Evolutionary conservation across 2,113 vertebrate genomes (phyloP).

Genomic region (Myxocyprinus asiaticus): DNA sequence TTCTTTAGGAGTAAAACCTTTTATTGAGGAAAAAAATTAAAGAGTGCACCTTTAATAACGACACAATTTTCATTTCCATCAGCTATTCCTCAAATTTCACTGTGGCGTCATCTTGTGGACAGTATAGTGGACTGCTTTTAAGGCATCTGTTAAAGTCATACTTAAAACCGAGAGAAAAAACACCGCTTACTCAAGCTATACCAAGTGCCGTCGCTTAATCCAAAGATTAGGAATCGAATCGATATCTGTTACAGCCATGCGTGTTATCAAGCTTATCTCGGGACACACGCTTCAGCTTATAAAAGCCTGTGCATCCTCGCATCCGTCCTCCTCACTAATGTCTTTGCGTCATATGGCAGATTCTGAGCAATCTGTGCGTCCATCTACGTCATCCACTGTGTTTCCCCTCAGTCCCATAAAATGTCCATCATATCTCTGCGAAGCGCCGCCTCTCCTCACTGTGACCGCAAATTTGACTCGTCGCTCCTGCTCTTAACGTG

Average conservation of each 20-base stretch:
- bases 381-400: conserved; percentile 28
- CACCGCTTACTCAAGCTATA: background rate
- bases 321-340: background rate
- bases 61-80: too few relatives aligned
- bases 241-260: background rate
- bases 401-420: conserved; percentile 8
- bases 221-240: background rate
- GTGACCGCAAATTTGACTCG: conserved; percentile 23
- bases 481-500: conserved; percentile 2
- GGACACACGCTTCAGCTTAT: conserved; percentile 1
- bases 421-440: conserved; percentile 17
- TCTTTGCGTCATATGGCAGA: conserved; percentile 30
- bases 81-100: background rate
- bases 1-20: too few relatives aligned
- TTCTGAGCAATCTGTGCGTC: conserved; percentile 22
- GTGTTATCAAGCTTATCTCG: background rate
- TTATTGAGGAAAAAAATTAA: too few relatives aligned
- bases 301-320: background rate
- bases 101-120: conserved; percentile 5
- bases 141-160: background rate
- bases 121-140: background rate
- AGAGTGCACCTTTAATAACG: too few relatives aligned
- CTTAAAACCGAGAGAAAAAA: background rate
- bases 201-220: background rate
- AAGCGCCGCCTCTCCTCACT: conserved; percentile 22